These are phyloP conservation scores for Ciconia boyciana DNA, from an alignment of 2,113 vertebrate genomes.

Conservation along the genomic window DNA sequence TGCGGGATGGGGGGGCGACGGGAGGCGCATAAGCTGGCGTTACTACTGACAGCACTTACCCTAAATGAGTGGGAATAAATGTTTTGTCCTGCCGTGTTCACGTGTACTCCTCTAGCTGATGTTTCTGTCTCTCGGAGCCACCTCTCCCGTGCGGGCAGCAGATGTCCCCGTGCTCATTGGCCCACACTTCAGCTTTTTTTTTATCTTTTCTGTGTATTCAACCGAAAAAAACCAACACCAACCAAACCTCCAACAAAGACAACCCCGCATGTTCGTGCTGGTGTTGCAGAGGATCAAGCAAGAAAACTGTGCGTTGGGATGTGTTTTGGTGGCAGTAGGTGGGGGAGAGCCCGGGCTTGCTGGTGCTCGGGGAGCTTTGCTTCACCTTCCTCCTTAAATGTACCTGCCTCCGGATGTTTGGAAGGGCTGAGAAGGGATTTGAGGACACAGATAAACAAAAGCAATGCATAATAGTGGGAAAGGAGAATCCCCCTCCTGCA, in stretches of 20 bases:
- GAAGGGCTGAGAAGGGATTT: neutral
- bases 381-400: neutral
- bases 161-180: accelerated
- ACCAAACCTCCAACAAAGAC: too few relatives aligned
- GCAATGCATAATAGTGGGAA: accelerated
- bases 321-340: neutral
- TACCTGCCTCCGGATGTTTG: neutral
- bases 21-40: accelerated
- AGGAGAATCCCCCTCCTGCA: neutral
- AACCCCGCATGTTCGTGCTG: accelerated
- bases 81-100: neutral
- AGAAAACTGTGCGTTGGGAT: neutral
- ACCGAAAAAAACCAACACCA: neutral
- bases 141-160: neutral
- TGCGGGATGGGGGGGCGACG: neutral
- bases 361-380: neutral
- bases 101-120: neutral
- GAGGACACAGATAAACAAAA: neutral
- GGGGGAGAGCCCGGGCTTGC: neutral
- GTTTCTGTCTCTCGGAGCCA: neutral
- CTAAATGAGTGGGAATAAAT: neutral
- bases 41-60: neutral
- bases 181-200: neutral
- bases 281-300: neutral
- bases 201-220: neutral